Evolutionary conservation across 2,797 vertebrate species (phyloP), one percentile per base, ranked within the genome.

Genomic region (Chrosomus eos): DNA sequence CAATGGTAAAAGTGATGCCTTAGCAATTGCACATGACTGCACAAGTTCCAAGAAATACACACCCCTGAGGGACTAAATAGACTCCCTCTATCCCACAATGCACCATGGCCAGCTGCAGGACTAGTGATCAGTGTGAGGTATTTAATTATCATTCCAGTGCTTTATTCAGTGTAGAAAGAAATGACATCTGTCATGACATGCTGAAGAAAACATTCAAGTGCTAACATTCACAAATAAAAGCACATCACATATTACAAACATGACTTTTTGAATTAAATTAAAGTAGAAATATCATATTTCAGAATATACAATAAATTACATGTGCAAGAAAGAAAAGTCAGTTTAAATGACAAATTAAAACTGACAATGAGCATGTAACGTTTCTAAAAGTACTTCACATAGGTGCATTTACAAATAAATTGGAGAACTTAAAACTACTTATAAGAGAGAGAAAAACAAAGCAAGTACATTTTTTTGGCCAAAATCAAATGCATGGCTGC

Each of bases 181-280:
- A 85, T 55, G 0, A 84, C 2, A 2, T 67, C 60, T 82, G 81
- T 48, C 16, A 58, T 83, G 73, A 64, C 18, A 60, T 38, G 21
- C 45, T 26, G 13, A 60, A 64, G 55, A 70, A 51, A 62, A 33
- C 10, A 4, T 83, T 23, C 60, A 80, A 60, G 68, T 82, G 67
- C 55, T 55, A 11, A 78, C 8, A 11, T 73, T 80, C 67, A 4
- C n/a, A 83, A 88, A 64, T 40, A 0, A 89, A 60, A 21, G 67
- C 82, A 18, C 13, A 79, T 80, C 81, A 10, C 10, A 79, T 76
- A 45, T 48, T 23, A 75, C 11, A 80, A 60, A 85, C 81, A 88
- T 87, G 83, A 80, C 19, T 43, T 89, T 84, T 51, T 19, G 9
- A 58, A 78, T 1, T 1, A 60, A 81, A 43, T 33, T 48, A 36